Conservation (phyloP, 2,888 invertebrate genomes). For the Hirtodrosophila cameraria region DNA sequence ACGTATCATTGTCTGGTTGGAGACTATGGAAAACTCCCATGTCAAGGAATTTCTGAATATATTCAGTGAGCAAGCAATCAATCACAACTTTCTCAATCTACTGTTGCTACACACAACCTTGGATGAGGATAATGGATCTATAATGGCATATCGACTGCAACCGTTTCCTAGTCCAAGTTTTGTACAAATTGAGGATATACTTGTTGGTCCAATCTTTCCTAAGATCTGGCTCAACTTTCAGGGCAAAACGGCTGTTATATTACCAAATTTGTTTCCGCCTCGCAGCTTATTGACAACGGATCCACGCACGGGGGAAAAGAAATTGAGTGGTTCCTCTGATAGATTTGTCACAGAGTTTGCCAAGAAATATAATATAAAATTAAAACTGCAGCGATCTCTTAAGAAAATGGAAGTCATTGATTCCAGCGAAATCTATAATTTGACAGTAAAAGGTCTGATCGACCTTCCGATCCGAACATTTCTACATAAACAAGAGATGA, state of each 20-base stretch:
- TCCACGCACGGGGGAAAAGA: not conserved
- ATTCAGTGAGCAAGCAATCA: not conserved
- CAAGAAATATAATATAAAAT: not conserved
- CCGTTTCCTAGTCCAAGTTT: constrained; percentile 28
- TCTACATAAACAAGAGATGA: too few species aligned
- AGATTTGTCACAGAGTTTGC: constrained; percentile 16
- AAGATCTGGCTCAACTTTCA: not conserved
- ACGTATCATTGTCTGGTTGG: constrained; percentile 31
- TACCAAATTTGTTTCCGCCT: not conserved
- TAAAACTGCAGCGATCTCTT: not conserved
- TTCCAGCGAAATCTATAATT: not conserved
- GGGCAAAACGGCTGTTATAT: not conserved
- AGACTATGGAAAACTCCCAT: not conserved
- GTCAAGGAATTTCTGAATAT: not conserved
- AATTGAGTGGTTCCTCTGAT: not conserved
- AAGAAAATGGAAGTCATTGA: not conserved
- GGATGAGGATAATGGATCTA: not conserved
- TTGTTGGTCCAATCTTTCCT: not conserved
- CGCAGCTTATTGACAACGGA: not conserved
- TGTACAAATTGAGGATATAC: not conserved
- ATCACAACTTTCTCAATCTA: constrained; percentile 3
- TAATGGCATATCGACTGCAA: constrained; percentile 1
- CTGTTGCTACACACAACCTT: constrained; percentile 11
- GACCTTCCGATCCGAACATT: constrained; percentile 8
- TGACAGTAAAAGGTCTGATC: not conserved